Evolutionary conservation across 2,797 vertebrate genomes (phyloP), one percentile per base, ranked within the genome.

Genomic region (Macroramphosus scolopax): DNA sequence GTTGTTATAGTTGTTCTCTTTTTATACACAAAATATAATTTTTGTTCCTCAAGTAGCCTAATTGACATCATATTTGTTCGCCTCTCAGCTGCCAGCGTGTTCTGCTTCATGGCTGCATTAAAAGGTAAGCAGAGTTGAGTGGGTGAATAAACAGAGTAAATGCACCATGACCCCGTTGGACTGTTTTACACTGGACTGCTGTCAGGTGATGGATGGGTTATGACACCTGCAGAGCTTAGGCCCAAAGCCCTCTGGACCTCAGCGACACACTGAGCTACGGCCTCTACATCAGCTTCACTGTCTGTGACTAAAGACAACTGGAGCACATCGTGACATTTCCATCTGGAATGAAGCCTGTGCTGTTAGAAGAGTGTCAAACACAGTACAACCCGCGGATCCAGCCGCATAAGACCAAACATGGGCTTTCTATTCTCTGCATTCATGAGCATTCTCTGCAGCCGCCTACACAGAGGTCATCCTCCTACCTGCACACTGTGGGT

Each of bases 401-500:
- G 63, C 62, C 42, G 41, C 65, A 66, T 52, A 66, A 60, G 44
- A 68, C 55, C 66, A 62, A 68, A 70, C 70, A 47, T 68, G 78
- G 37, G 73, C 76, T 86, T 77, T 81, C 72, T 72, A 57, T 83
- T 80, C 72, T 74, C 66, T 52, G 64, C 74, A 74, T 81, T 83
- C 77, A 77, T 65, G 75, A 78, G 75, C 80, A 16, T 74, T 68
- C 82, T 68, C 68, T 72, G 57, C 76, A 7, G 39, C 75, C 64
- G 66, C 83, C 81, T 60, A 81, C 83, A 67, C 72, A 74, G 78
- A 88, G 87, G 85, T 89, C 84, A 86, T 70, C 84, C 82, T 83
- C 83, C 85, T 80, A 85, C 85, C 80, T 86, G 71, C 68, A 63
- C 48, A 70, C 75, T 74, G 71, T 71, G 73, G 73, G 78, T 65